Evolutionary conservation across 2,113 vertebrate species (phyloP), one percentile per base, ranked within the genome.

Genomic region (Oxygymnocypris stewartii): DNA sequence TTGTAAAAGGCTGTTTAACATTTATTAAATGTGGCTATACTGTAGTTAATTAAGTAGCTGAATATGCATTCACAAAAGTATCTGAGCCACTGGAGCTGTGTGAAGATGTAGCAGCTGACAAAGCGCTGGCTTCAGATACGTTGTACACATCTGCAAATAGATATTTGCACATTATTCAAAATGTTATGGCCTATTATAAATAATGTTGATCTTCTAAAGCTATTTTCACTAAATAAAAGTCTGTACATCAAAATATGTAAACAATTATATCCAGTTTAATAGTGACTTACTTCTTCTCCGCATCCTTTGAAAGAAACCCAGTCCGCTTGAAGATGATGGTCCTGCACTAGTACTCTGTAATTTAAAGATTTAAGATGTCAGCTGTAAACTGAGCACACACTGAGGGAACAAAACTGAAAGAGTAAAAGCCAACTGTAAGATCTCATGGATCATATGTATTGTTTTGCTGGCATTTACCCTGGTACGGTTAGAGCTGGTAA

Each of bases 91-190:
- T 23, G 6, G 51, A 74, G n/a, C 1, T 80, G 84, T 69, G 65
- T 42, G 81, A 75, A 18, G 88, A 51, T 44, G 12, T 25, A 51
- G 42, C 1, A 81, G 28, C 61, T 25, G 79, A 71, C 4, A 18
- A 35, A 25, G 63, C 35, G 4, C 35, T 61, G 54, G 71, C 40
- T 12, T 42, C n/a, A 8, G 88, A 86, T 35, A 88, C 0, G 2
- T 86, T 49, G 65, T 84, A 88, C 20, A 10, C 12, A 44, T 88
- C 85, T 88, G 85, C 25, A 84, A 80, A 80, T 16, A 54, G 14
- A 42, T 12, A 69, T 44, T n/a, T 80, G 35, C 2, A 31, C 54
- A 28, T 78, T 78, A 78, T 2, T 78, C n/a, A n/a, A 23, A 49
- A 49, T 40, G 12, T 25, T 10, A 28, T 73, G 3, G 18, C 16